phyloP scores from a whole-genome alignment of 2,113 vertebrate genomes.

The Emberiza fucata region DNA sequence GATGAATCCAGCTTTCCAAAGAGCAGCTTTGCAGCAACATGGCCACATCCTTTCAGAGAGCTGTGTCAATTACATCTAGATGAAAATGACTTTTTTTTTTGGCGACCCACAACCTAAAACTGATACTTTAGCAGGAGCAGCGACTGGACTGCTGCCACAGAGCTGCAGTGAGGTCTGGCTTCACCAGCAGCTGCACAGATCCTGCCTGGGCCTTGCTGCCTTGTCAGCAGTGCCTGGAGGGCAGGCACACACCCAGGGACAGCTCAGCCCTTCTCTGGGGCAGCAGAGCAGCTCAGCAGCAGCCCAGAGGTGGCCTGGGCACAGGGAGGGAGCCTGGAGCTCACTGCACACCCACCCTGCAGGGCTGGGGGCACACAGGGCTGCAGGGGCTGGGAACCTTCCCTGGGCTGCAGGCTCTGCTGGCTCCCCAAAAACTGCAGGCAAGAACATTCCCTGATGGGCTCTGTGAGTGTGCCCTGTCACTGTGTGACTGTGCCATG shows the following conservation, averaged over 20 bases:
- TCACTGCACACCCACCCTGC: neutral
- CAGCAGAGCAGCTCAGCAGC: neutral
- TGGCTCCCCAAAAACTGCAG: neutral
- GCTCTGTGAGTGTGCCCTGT: too few relatives aligned
- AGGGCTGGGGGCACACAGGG: neutral
- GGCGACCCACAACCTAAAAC: neutral
- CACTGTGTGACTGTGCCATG: neutral
- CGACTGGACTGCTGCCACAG: neutral
- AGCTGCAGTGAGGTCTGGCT: neutral
- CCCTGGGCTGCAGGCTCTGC: neutral
- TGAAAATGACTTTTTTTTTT: neutral
- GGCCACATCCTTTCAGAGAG: neutral
- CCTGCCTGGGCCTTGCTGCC: neutral
- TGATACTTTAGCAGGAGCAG: neutral
- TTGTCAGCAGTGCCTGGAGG: neutral
- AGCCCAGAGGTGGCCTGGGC: neutral
- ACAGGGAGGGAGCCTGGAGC: neutral
- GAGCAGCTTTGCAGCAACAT: conserved; percentile 24
- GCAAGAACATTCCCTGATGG: neutral
- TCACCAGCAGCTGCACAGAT: neutral
- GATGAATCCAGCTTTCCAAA: conserved; percentile 36
- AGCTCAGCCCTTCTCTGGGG: neutral
- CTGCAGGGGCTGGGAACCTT: neutral
- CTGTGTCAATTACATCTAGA: neutral
- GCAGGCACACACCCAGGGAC: neutral